Percentiles rank a stretch among this genome's conserved stretches.
Evolutionary conservation across 2,888 invertebrate genomes (phyloP).

Genomic region (Arrhopalites spinosus): DNA sequence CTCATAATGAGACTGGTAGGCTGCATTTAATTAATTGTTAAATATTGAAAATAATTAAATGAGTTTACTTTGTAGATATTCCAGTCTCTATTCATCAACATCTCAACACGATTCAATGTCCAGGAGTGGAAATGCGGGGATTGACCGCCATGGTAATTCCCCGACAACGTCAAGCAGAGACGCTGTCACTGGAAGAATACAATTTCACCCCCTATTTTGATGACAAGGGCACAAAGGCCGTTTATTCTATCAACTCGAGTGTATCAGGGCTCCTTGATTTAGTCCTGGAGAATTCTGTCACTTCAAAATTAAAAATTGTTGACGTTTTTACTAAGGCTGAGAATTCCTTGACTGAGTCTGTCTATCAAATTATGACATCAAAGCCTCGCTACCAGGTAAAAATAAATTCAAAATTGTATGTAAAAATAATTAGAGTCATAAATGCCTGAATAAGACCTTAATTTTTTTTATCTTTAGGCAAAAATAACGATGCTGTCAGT

Average conservation of each 20-base stretch:
- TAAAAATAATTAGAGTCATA: neutral
- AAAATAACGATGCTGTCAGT: slow-evolving; percentile 15
- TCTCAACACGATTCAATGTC: slow-evolving; percentile 66
- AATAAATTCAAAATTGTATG: too few species aligned
- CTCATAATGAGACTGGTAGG: too few species aligned
- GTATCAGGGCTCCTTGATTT: slow-evolving; percentile 20
- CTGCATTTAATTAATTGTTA: too few species aligned
- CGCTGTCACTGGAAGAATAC: slow-evolving; percentile 32
- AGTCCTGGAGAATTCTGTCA: slow-evolving; percentile 18
- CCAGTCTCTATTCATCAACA: slow-evolving; percentile 62
- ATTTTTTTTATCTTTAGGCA: too few species aligned
- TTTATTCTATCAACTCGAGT: neutral
- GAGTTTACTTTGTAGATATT: too few species aligned
- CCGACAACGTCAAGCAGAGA: slow-evolving; percentile 57
- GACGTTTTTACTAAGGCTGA: slow-evolving; percentile 27
- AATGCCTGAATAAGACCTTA: neutral
- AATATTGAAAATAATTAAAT: too few species aligned
- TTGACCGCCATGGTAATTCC: slow-evolving; percentile 77
- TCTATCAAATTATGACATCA: slow-evolving; percentile 22
- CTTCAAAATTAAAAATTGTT: slow-evolving; percentile 16
- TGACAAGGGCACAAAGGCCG: neutral
- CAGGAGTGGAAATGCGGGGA: slow-evolving; percentile 78
- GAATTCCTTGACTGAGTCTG: slow-evolving; percentile 15
- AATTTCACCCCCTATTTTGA: slow-evolving; percentile 39
- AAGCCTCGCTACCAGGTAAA: slow-evolving; percentile 27